Percentiles rank a stretch among this genome's conserved stretches.
Evolutionary conservation across 1,140 invertebrate genomes (phyloP).

Genomic region (Pristionchus pacificus): DNA sequence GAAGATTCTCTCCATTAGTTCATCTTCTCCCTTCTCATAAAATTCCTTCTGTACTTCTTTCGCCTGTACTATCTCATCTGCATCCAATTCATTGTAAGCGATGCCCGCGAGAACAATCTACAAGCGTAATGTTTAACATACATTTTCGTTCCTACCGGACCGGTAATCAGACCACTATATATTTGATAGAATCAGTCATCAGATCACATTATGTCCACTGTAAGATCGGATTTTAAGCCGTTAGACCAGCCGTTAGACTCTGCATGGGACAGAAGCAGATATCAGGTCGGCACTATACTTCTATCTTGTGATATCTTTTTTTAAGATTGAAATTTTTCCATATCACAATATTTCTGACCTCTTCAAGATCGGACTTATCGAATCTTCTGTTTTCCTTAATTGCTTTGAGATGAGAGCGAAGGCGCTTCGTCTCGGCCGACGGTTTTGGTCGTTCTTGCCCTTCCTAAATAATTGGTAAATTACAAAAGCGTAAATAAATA

Average conservation of each 20-base stretch:
- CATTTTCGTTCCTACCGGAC: no score
- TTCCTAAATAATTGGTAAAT: background rate
- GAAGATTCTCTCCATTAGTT: background rate
- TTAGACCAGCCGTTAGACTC: background rate
- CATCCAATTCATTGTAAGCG: background rate
- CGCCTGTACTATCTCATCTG: background rate
- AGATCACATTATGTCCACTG: background rate
- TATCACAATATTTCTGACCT: background rate
- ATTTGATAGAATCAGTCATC: no score
- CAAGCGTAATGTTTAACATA: background rate
- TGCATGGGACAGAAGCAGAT: background rate
- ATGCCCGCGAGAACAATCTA: background rate
- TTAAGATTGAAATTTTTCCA: background rate
- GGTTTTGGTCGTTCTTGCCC: background rate
- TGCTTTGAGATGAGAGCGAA: background rate
- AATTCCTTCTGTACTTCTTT: background rate
- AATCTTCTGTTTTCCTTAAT: background rate
- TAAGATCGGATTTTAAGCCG: background rate
- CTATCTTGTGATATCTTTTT: background rate
- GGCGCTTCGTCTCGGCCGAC: background rate
- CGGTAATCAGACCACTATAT: no score
- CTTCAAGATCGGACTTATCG: background rate
- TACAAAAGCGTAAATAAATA: no score
- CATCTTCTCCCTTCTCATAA: background rate
- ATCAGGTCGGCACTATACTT: background rate